Evolutionary conservation across 2,113 vertebrate species (phyloP).

Genomic region (Parus major): DNA sequence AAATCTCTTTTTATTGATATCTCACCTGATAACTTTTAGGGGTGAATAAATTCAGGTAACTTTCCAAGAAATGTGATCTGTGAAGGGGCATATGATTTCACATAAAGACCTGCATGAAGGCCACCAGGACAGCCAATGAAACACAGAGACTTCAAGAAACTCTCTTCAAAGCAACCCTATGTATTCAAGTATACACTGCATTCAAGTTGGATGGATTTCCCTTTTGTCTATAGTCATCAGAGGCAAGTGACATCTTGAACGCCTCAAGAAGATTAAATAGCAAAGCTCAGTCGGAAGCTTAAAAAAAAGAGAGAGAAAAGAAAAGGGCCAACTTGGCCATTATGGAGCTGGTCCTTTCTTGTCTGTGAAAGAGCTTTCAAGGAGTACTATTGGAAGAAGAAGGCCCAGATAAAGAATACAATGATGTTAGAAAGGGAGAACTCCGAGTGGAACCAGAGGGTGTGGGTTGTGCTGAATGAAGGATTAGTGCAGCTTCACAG

Average conservation of each 20-base stretch:
- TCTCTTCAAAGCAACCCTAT: slow-evolving; percentile 85
- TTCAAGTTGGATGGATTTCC: slow-evolving; percentile 83
- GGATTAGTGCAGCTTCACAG: slow-evolving; percentile 86
- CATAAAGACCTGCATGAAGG: slow-evolving; percentile 76
- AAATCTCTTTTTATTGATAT: slow-evolving; percentile 15
- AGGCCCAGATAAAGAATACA: slow-evolving; percentile 82
- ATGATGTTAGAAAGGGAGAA: slow-evolving; percentile 79
- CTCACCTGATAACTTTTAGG: slow-evolving; percentile 75
- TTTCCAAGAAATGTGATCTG: slow-evolving; percentile 39
- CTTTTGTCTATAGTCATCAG: slow-evolving; percentile 87
- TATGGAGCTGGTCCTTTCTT: slow-evolving; percentile 84
- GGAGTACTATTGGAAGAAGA: slow-evolving; percentile 82
- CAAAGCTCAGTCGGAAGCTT: slow-evolving; percentile 86
- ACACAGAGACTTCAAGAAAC: slow-evolving; percentile 80
- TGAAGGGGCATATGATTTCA: slow-evolving; percentile 61
- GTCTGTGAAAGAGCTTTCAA: slow-evolving; percentile 85
- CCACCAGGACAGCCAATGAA: slow-evolving; percentile 82
- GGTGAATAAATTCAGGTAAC: slow-evolving; percentile 60
- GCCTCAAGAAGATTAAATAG: slow-evolving; percentile 94
- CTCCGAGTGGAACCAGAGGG: slow-evolving; percentile 77
- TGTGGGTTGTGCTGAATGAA: slow-evolving; percentile 79
- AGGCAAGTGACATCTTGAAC: slow-evolving; percentile 93
- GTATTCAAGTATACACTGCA: slow-evolving; percentile 80
- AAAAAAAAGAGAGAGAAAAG: slow-evolving; percentile 78
- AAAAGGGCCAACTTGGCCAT: slow-evolving; percentile 83